Base-by-base conservation (phyloP, 2,797 vertebrate species). In the Syncerus caffer region DNA sequence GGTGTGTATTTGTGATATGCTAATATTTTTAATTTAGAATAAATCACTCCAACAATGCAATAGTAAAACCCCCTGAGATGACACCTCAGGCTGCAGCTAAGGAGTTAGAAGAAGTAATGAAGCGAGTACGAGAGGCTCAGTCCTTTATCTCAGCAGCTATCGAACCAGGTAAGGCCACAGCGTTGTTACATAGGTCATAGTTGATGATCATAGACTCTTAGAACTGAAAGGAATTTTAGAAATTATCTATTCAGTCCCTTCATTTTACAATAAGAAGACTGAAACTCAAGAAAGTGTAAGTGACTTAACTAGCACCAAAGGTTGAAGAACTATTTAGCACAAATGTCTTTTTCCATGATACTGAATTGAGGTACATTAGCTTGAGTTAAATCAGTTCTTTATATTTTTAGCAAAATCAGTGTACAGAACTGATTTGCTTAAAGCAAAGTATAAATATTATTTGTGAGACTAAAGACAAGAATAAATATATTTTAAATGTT, bases 41-140 rank as follows among this genome's bases (percentile, higher is more conserved):
- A 97, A 99, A 99, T 99, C 99, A 99, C 99, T 99, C 99, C 99
- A 99, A 99, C 98, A 99, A 99, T 90, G 99, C 99, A 98, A 99
- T 99, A 95, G 99, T 99, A 92, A 99, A 99, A 97, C 99, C 99
- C 15, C 99, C 99, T 60, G 99, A 99, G 98, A 98, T 99, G 99
- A 99, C 99, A 16, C 99, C 99, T 1, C 99, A 99, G 98, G 99
- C 99, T 79, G 99, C 99, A 91, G 99, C 99, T 64, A 99, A 99
- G 98, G 99, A 99, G 87, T 99, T 99, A 55, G 99, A 99, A 98
- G 99, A 99, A 95, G 99, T 99, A 96, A 99, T 99, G 99, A 99
- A 99, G 98, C 99, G 99, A 95, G 99, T 99, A 83, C 99, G 99
- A 90, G 99, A 99, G 98, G 99, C 99, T 60, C 99, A 99, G 98